Evolutionary conservation across 2,113 vertebrate genomes (phyloP).

Genomic region (Ophthalmolycus amberensis): DNA sequence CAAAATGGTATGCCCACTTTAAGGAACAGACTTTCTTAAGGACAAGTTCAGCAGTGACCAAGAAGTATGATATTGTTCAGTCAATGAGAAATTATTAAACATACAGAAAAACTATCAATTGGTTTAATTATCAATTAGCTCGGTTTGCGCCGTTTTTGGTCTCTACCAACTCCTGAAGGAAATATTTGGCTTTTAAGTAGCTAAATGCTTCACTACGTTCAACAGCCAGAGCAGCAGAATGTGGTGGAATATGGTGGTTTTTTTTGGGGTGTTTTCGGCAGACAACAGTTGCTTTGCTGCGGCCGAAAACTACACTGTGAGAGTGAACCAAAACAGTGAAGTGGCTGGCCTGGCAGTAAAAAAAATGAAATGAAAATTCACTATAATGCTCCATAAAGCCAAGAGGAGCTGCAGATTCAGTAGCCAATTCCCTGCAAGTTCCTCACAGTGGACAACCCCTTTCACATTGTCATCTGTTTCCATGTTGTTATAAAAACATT

Average conservation of each 20-base stretch:
- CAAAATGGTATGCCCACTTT: neutral
- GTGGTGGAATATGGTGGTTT: too few species aligned
- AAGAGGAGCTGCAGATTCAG: neutral
- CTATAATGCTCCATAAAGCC: neutral
- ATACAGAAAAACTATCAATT: too few species aligned
- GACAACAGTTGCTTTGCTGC: neutral
- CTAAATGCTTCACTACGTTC: neutral
- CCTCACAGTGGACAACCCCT: neutral
- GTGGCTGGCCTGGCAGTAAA: too few species aligned
- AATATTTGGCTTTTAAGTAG: neutral
- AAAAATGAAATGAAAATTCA: neutral
- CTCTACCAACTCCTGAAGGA: neutral
- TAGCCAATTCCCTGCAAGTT: neutral
- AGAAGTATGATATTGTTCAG: too few species aligned
- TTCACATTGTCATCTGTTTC: neutral
- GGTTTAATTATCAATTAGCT: too few species aligned
- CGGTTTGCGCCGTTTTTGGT: neutral
- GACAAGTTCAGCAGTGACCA: too few species aligned
- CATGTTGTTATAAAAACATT: neutral
- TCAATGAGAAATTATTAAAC: too few species aligned
- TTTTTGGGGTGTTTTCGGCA: neutral
- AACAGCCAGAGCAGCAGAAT: neutral
- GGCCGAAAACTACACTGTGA: too few species aligned
- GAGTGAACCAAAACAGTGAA: neutral
- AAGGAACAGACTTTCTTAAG: too few species aligned